phyloP scores from a whole-genome alignment of 2,113 vertebrate species.

The Henicopernis longicauda region DNA sequence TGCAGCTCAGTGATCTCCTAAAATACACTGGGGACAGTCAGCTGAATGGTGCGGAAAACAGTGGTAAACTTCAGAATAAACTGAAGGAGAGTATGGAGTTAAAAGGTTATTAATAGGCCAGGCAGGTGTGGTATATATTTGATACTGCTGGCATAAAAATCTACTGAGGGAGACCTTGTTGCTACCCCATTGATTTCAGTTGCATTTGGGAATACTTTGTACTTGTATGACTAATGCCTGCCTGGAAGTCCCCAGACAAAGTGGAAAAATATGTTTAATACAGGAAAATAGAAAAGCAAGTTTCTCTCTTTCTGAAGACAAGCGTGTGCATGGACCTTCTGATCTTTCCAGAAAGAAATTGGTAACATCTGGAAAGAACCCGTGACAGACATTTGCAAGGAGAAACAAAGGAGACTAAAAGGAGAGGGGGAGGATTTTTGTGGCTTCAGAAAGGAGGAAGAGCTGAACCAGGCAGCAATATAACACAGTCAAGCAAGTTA shows the following conservation, averaged over 20 bases:
- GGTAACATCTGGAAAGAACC: neutral
- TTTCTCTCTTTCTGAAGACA: neutral
- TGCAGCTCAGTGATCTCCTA: neutral
- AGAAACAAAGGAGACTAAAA: neutral
- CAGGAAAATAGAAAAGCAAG: neutral
- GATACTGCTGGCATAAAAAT: neutral
- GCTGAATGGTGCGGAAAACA: neutral
- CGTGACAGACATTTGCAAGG: fast-evolving
- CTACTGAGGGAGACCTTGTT: neutral
- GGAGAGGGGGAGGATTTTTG: neutral
- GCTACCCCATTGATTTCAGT: neutral
- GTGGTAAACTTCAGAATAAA: neutral
- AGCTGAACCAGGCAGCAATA: neutral
- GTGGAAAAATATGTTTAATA: neutral
- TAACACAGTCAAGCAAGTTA: neutral
- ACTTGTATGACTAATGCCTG: neutral
- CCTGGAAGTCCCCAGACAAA: neutral
- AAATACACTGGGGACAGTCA: neutral
- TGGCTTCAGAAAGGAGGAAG: neutral
- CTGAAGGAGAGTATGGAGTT: neutral
- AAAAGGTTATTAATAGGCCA: neutral
- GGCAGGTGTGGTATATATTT: neutral
- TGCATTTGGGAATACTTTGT: neutral
- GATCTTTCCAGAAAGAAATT: neutral
- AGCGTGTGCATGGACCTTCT: neutral